Evolutionary conservation across 2,113 vertebrate genomes (phyloP).

Genomic region (Cyprinodon brontotheroides): DNA sequence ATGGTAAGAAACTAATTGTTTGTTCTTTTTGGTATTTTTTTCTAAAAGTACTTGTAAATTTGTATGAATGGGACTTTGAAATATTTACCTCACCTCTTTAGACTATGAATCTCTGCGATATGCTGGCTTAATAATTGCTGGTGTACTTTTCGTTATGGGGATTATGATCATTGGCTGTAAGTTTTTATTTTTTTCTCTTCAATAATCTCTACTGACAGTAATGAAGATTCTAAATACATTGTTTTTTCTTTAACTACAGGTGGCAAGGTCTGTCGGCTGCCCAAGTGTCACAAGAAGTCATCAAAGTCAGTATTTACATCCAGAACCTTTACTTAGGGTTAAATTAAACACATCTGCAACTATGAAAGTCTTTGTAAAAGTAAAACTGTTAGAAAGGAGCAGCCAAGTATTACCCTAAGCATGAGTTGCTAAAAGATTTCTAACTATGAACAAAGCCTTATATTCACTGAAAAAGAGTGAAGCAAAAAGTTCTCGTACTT

Average conservation of each 20-base stretch:
- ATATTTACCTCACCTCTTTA: conserved; percentile 27
- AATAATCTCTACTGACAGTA: not conserved
- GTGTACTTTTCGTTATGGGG: conserved; percentile 73
- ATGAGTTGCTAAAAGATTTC: not conserved
- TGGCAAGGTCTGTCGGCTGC: conserved; percentile 50
- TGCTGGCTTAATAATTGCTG: conserved; percentile 68
- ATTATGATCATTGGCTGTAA: conserved; percentile 78
- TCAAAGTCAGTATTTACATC: conserved; percentile 55
- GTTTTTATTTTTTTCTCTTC: conserved; percentile 29
- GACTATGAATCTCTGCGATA: conserved; percentile 64
- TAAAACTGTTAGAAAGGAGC: not conserved
- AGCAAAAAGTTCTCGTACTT: not conserved
- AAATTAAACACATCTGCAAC: not conserved
- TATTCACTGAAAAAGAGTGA: not conserved
- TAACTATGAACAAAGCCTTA: not conserved
- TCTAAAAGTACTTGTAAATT: not conserved
- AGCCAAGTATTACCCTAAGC: not conserved
- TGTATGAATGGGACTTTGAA: not conserved
- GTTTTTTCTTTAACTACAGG: conserved; percentile 45
- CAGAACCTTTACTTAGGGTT: not conserved
- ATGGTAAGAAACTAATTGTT: conserved; percentile 54
- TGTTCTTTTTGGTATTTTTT: not conserved
- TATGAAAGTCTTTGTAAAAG: not conserved
- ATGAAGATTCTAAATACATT: not conserved
- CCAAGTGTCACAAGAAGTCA: conserved; percentile 54